phyloP scores from a whole-genome alignment of 2,888 invertebrate species.

The Nematopogon swammerdamellus region DNA sequence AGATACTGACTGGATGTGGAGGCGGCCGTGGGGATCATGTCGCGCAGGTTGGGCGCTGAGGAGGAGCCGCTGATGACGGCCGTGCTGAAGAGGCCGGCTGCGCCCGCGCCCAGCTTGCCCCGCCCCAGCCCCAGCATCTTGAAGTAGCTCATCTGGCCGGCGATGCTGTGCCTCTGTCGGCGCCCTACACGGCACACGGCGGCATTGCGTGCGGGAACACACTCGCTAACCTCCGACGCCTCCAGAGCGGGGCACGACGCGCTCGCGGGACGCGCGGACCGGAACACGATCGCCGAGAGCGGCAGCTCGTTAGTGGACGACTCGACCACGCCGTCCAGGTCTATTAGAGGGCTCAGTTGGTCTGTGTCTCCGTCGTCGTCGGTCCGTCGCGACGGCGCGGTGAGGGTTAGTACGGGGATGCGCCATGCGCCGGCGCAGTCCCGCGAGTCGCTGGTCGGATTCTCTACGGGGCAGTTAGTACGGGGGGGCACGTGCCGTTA shows the following conservation, averaged over 20 bases:
- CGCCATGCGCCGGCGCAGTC: conserved; percentile 9
- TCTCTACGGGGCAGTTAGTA: conserved; percentile 8
- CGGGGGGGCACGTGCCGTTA: conserved; percentile 21
- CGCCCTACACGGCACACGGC: conserved; percentile 58
- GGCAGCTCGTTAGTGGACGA: conserved; percentile 69
- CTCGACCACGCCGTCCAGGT: conserved; percentile 41
- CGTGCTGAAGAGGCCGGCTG: conserved; percentile 90
- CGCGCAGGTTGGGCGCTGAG: conserved; percentile 86
- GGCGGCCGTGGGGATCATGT: conserved; percentile 77
- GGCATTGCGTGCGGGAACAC: conserved; percentile 23
- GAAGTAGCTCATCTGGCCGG: conserved; percentile 93
- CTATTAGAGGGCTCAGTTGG: conserved; percentile 28
- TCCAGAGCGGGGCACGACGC: conserved; percentile 8
- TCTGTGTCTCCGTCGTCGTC: conserved; percentile 26
- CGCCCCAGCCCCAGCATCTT: conserved; percentile 71
- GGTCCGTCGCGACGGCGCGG: conserved; percentile 17
- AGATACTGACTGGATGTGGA: conserved; percentile 68
- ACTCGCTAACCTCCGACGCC: conserved; percentile 15
- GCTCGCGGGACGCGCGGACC: conserved; percentile 14
- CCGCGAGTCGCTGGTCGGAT: background rate
- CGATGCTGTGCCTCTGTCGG: conserved; percentile 94
- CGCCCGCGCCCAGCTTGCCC: conserved; percentile 61
- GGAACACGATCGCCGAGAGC: conserved; percentile 57
- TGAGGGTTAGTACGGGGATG: conserved; percentile 18
- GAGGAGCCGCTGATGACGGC: conserved; percentile 95